Percentiles rank a stretch among this genome's conserved stretches.
Evolutionary conservation across 2,888 invertebrate species (phyloP).

Genomic region (Mesopsocus fuscifrons): DNA sequence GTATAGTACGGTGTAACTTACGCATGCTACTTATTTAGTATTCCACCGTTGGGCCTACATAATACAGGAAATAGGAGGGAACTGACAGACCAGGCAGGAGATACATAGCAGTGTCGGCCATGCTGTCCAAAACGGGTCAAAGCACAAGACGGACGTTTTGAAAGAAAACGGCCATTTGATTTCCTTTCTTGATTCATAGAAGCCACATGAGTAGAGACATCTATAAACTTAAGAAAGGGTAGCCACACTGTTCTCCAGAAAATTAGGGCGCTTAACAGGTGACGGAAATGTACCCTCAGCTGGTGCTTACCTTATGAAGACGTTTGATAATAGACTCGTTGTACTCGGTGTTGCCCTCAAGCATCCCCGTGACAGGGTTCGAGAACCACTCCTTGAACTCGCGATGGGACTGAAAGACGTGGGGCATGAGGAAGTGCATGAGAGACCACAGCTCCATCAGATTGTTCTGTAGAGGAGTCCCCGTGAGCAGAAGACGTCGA

Average conservation of each 20-base stretch:
- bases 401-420: conserved; percentile 86
- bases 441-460: conserved; percentile 94
- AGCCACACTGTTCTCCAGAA: neutral
- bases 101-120: no score
- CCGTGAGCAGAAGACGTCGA: conserved; percentile 76
- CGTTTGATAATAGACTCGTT: conserved; percentile 76
- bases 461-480: conserved; percentile 90
- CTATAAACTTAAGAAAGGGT: conserved; percentile 4
- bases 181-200: conserved; percentile 7
- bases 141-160: no score
- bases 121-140: no score
- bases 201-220: neutral
- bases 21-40: no score
- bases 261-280: conserved; percentile 14
- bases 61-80: no score
- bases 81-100: no score
- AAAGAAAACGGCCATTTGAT: no score
- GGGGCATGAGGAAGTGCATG: conserved; percentile 97
- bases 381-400: conserved; percentile 99
- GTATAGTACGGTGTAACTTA: no score
- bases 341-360: conserved; percentile 80
- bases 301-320: conserved; percentile 57
- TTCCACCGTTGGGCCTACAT: no score
- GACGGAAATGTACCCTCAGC: no score
- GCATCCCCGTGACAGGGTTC: conserved; percentile 91